Conservation (phyloP, 2,113 vertebrate species). For the Silurus asotus region DNA sequence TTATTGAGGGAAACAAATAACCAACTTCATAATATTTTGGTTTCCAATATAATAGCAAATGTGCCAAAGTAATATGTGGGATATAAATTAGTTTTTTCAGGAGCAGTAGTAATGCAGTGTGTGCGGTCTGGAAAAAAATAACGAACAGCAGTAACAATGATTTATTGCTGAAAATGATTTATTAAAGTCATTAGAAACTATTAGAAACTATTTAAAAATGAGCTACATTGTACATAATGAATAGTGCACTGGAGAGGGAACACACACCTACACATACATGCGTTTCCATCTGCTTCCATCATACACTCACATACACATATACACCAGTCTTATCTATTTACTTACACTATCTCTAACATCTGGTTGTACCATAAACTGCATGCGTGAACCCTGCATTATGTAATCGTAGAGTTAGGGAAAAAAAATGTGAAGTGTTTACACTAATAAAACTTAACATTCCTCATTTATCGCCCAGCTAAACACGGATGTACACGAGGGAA, state of each 20-base stretch:
- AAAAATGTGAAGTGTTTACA: constrained; percentile 46
- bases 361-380: constrained; percentile 25
- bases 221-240: neutral
- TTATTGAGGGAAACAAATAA: constrained; percentile 34
- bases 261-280: neutral
- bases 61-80: constrained; percentile 29
- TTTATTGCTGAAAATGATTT: constrained; percentile 29
- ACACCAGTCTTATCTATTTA: constrained; percentile 23
- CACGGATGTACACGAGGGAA: constrained; percentile 35
- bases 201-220: neutral
- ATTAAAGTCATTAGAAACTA: constrained; percentile 27
- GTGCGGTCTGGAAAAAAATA: neutral
- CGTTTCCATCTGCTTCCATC: neutral
- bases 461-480: constrained; percentile 56
- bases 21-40: constrained; percentile 33
- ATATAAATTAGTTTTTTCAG: constrained; percentile 38
- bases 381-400: constrained; percentile 32
- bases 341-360: constrained; percentile 22
- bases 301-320: neutral
- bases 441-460: constrained; percentile 59
- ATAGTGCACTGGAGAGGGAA: neutral
- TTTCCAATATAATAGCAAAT: constrained; percentile 26
- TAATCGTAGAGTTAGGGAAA: constrained; percentile 19
- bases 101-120: neutral
- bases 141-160: neutral